Conservation (phyloP, 2,113 vertebrate species). For the Pogona vitticeps region DNA sequence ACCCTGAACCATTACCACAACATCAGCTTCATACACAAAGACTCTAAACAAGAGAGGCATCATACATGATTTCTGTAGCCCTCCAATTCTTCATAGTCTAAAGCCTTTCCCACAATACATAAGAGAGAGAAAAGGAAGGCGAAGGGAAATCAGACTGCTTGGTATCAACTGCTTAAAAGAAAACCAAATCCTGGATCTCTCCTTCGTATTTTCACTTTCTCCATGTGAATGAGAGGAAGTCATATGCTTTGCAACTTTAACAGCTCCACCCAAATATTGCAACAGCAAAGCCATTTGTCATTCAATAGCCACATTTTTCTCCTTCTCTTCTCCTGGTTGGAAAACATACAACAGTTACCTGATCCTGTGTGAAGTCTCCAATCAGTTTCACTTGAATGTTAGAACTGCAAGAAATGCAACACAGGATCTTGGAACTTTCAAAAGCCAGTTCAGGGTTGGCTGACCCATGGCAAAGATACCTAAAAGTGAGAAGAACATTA, state of each 20-base stretch:
- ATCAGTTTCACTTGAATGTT: conserved; percentile 94
- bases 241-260: neutral
- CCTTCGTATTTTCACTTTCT: neutral
- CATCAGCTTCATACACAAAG: neutral
- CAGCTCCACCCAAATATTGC: conserved; percentile 12
- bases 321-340: neutral
- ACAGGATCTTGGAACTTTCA: conserved; percentile 94
- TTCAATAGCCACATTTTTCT: neutral
- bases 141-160: neutral
- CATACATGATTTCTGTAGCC: neutral
- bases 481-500: conserved; percentile 40
- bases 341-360: conserved; percentile 74
- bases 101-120: too few species aligned
- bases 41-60: neutral
- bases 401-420: conserved; percentile 90
- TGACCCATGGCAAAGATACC: conserved; percentile 93
- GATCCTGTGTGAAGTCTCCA: conserved; percentile 95
- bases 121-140: neutral
- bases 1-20: neutral
- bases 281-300: neutral
- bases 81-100: too few species aligned
- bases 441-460: conserved; percentile 93
- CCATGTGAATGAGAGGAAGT: neutral
- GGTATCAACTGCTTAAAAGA: neutral
- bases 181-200: neutral